Conservation (phyloP, 1,140 invertebrate species). For the Ditylenchus dipsaci region DNA sequence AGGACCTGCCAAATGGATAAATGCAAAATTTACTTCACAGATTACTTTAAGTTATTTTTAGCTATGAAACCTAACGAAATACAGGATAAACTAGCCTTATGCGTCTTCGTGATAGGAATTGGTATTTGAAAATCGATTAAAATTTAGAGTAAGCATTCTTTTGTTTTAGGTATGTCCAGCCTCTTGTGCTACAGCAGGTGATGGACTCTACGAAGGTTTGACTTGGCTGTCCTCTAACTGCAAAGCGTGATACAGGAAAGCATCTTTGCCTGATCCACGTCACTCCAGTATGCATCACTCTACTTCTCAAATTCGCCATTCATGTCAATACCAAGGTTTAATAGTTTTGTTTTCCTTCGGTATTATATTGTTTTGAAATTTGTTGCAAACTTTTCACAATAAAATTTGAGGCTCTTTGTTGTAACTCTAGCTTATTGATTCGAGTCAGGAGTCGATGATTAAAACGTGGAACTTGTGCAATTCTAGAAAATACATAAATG, state of each 20-base stretch:
- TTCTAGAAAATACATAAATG: too few species aligned
- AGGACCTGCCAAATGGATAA: constrained; percentile 88
- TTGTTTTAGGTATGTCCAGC: constrained; percentile 75
- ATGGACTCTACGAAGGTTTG: constrained; percentile 95
- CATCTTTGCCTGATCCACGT: neutral
- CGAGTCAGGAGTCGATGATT: too few species aligned
- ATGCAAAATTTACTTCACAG: neutral
- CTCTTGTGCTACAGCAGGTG: constrained; percentile 90
- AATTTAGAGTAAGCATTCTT: neutral
- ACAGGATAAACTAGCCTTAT: constrained; percentile 95
- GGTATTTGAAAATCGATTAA: constrained; percentile 66
- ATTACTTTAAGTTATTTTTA: constrained; percentile 59
- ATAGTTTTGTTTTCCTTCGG: too few species aligned
- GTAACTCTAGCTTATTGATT: too few species aligned
- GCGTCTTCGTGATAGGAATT: constrained; percentile 92
- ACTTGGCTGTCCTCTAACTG: constrained; percentile 98
- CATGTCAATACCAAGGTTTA: too few species aligned
- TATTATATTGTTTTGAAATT: too few species aligned
- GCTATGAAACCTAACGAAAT: constrained; percentile 99
- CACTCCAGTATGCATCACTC: neutral
- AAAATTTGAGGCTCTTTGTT: too few species aligned
- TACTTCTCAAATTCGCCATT: neutral
- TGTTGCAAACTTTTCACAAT: too few species aligned
- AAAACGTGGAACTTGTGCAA: too few species aligned
- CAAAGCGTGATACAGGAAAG: constrained; percentile 73